Conservation (phyloP, 2,797 vertebrate species). For the Platalea minor region DNA sequence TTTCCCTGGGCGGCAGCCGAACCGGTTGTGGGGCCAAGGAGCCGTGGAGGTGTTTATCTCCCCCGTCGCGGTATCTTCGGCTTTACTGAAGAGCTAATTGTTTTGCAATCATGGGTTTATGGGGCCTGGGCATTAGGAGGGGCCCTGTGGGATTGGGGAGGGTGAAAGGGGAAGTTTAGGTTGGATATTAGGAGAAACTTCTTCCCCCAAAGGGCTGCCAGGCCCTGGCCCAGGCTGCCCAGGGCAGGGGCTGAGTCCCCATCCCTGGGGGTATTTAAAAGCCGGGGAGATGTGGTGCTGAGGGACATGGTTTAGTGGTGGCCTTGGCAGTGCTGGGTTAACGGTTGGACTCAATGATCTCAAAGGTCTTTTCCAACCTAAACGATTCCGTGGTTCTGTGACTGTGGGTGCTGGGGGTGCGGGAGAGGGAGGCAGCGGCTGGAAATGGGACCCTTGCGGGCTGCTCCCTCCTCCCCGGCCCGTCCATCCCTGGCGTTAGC, state of each 20-base stretch:
- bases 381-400: background rate
- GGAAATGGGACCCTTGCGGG: fast-evolving
- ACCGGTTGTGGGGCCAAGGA: background rate
- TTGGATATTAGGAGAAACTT: too few species aligned
- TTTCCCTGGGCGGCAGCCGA: background rate
- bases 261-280: too few species aligned
- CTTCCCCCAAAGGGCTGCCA: too few species aligned
- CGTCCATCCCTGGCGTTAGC: fast-evolving
- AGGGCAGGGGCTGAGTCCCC: too few species aligned
- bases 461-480: background rate
- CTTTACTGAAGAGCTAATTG: background rate
- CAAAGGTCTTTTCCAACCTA: too few species aligned
- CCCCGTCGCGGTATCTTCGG: background rate
- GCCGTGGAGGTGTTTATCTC: background rate
- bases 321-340: too few species aligned
- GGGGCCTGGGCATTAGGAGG: background rate
- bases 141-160: background rate
- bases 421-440: background rate
- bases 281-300: too few species aligned
- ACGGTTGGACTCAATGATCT: too few species aligned
- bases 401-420: background rate
- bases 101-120: background rate
- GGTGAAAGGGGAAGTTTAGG: background rate
- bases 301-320: too few species aligned
- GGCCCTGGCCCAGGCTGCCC: too few species aligned